These are phyloP conservation scores for Amphiduros pacificus DNA, from an alignment of 2,888 invertebrate species.

Conservation along the genomic window DNA sequence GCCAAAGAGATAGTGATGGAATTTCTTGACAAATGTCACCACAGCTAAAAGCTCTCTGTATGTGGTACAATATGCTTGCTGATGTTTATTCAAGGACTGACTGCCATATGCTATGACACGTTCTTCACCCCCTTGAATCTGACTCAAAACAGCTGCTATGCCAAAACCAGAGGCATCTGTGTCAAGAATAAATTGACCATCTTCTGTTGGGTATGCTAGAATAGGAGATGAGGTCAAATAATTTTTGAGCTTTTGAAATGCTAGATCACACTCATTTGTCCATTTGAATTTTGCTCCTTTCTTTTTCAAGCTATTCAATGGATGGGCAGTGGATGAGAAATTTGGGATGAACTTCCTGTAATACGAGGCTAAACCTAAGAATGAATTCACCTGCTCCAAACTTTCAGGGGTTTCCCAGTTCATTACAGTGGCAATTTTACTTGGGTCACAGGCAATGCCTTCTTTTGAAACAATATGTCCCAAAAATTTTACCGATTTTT, in stretches of 20 bases:
- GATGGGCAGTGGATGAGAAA: background rate
- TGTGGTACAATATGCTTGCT: background rate
- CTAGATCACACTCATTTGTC: background rate
- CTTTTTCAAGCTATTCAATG: background rate
- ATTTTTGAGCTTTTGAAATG: background rate
- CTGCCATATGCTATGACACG: background rate
- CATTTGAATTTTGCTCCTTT: background rate
- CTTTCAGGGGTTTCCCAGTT: background rate
- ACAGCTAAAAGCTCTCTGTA: background rate
- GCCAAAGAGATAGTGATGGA: background rate
- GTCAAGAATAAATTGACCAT: background rate
- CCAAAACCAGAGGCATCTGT: background rate
- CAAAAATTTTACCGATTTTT: background rate
- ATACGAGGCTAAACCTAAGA: background rate
- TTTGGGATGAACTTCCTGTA: background rate
- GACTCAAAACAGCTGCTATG: background rate
- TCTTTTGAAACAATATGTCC: background rate
- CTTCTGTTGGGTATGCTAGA: background rate
- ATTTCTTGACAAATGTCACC: background rate
- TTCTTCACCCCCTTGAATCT: background rate
- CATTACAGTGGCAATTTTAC: background rate
- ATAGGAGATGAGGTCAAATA: background rate
- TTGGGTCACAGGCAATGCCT: background rate
- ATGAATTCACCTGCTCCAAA: background rate
- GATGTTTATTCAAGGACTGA: background rate